Base-by-base conservation (phyloP, 2,113 vertebrate species). In the Clinocottus analis region DNA sequence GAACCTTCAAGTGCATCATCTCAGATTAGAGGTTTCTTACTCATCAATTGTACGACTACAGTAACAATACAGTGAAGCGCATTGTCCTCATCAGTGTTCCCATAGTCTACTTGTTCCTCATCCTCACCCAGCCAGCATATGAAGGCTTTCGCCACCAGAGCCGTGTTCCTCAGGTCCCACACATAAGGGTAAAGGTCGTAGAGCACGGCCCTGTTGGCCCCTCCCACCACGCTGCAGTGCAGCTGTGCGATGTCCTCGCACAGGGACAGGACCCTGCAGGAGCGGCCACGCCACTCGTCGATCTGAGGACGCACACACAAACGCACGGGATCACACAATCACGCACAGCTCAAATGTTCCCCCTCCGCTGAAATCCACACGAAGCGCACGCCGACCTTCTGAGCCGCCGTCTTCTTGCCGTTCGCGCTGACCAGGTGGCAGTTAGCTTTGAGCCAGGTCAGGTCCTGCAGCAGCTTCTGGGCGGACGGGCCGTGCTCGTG, bases 121-220 rank as follows among this genome's bases (percentile, higher is more conserved):
- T 35, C 33, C 93, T 92, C 81, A 96, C 96, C 96, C 72, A 97
- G 90, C 96, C 96, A 97, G 83, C 91, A 93, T 80, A 96, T 16
- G 27, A 96, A 96, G 73, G 96, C 95, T 39, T 95, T 94, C 69
- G 95, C 91, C 0, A 96, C 93, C 86, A 96, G 93, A 58, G 95
- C 90, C 1, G 93, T 90, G 92, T 96, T 97, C 70, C 96, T 93
- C 83, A 97, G 90, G 91, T 96, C 96, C 96, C 96, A 96, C 73
- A 97, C 94, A 43, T 97, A 97, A 27, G 95, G 96, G 83, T 96
- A 96, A 55, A 97, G 95, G 89, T 96, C 96, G 0, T 96, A 97
- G 35, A 96, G 95, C 69, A 96, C 92, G 0, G 94, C 95, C 63
- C 85, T 89, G 51, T 96, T 93, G 1, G 94, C 89, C 0, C 92